Evolutionary conservation across 2,113 vertebrate genomes (phyloP).

Genomic region (Ophiodon elongatus): DNA sequence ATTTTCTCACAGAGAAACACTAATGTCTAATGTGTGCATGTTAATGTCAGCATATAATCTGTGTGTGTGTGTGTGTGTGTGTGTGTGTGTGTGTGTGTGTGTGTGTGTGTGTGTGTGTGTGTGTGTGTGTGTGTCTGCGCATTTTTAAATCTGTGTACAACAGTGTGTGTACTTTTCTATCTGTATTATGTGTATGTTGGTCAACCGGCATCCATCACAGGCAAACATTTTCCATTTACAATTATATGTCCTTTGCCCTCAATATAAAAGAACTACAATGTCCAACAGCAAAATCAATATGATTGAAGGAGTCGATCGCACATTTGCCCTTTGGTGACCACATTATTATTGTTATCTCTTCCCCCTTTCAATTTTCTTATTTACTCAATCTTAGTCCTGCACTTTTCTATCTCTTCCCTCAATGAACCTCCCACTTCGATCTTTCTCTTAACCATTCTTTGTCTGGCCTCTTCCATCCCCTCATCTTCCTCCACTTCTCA

Average conservation of each 20-base stretch:
- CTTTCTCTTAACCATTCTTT: neutral
- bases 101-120: no score
- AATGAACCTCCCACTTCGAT: neutral
- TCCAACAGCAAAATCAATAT: conserved; percentile 51
- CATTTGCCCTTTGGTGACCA: conserved; percentile 33
- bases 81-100: no score
- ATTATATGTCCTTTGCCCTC: conserved; percentile 38
- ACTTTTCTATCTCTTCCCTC: neutral
- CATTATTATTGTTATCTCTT: conserved; percentile 25
- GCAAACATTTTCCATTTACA: conserved; percentile 6
- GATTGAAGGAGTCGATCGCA: conserved; percentile 21
- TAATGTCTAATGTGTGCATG: neutral
- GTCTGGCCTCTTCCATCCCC: neutral
- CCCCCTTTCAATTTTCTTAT: conserved; percentile 18
- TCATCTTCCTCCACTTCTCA: neutral
- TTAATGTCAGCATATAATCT: no score
- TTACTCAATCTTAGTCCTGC: neutral
- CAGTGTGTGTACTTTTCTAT: neutral
- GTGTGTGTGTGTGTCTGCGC: no score
- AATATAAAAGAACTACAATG: conserved; percentile 18
- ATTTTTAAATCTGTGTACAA: neutral
- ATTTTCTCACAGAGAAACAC: neutral
- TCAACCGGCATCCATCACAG: neutral
- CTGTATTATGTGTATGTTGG: neutral
- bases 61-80: neutral